A percentile compares a stretch with the other conserved stretches of the same genome.
These are phyloP conservation scores for Acipenser oxyrinchus DNA, from an alignment of 2,797 vertebrate species.

Conservation along the genomic window DNA sequence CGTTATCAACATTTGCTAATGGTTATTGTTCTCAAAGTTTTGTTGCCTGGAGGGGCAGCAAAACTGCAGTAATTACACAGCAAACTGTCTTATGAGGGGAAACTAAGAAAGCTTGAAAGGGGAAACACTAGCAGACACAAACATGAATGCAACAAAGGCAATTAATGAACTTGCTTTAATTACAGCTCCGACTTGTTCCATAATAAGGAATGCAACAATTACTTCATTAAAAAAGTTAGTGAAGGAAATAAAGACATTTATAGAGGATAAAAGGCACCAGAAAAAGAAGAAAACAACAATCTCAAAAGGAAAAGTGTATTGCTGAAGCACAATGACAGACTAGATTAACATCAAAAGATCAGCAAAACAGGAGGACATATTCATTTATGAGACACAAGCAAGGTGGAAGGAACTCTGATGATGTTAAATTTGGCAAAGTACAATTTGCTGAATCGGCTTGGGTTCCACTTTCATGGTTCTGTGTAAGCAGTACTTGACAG, in stretches of 20 bases:
- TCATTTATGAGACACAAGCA: constrained; percentile 64
- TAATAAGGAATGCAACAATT: constrained; percentile 66
- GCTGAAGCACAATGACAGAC: constrained; percentile 63
- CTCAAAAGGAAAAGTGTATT: constrained; percentile 59
- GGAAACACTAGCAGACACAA: constrained; percentile 16
- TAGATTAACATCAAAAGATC: constrained; percentile 72
- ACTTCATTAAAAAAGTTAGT: constrained; percentile 64
- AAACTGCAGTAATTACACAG: constrained; percentile 1
- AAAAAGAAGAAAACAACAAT: constrained; percentile 52
- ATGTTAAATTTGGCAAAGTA: constrained; percentile 79
- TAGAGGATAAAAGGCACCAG: constrained; percentile 51
- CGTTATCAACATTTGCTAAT: too few relatives aligned
- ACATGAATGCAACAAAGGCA: constrained; percentile 52
- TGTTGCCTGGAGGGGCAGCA: too few relatives aligned
- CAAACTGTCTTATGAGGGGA: constrained; percentile 30
- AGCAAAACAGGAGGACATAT: constrained; percentile 65
- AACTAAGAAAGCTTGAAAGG: constrained; percentile 35
- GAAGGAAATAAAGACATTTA: constrained; percentile 45
- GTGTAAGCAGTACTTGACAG: constrained; percentile 56
- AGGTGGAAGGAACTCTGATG: constrained; percentile 74
- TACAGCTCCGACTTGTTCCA: constrained; percentile 59
- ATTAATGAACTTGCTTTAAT: constrained; percentile 65
- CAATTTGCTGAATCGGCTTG: constrained; percentile 73
- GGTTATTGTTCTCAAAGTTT: too few relatives aligned
- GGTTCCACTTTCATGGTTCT: constrained; percentile 71